Base-by-base conservation (phyloP, 2,113 vertebrate species). In the Megaceryle maxima region DNA sequence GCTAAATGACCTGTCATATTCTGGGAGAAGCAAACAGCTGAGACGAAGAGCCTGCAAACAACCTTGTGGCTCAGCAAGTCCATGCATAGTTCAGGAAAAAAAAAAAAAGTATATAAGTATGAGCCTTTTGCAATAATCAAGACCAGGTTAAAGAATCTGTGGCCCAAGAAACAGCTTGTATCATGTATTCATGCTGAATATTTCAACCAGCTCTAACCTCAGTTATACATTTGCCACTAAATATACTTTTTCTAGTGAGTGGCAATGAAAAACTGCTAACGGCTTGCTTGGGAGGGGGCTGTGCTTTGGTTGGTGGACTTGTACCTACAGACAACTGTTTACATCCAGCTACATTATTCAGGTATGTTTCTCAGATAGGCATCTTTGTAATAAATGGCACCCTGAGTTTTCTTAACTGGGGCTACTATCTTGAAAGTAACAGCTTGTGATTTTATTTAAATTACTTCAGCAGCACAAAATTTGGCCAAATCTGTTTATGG, bases 381-480 rank as follows among this genome's bases (percentile, higher is more conserved):
- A 91, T 83, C 77, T 96, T 91, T 44, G 35, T 75, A 84, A 95
- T 64, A 94, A 77, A 60, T 39, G 66, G 87, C 84, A 94, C 62
- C 66, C 79, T 72, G 37, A 92, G 69, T 77, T 96, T 96, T 96
- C 85, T 73, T 68, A 68, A 85, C 69, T 90, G 60, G 73, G 83
- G 80, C 59, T 93, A 79, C 81, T 87, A 70, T 82, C 95, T 95
- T 80, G 68, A 79, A 97, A 94, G 88, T 72, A 91, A 39, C 18
- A 93, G 80, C 48, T 94, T 95, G 59, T 79, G 93, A 96, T 95
- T 97, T 96, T 92, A 95, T 96, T 92, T 74, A 87, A 92, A 94
- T 94, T 93, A 95, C 90, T 92, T 80, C 93, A 95, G 90, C 92
- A 97, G 91, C 68, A 82, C 91, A 87, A 95, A 96, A 94, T 97